phyloP scores from a whole-genome alignment of 2,113 vertebrate genomes.

The Leucoraja erinaceus region DNA sequence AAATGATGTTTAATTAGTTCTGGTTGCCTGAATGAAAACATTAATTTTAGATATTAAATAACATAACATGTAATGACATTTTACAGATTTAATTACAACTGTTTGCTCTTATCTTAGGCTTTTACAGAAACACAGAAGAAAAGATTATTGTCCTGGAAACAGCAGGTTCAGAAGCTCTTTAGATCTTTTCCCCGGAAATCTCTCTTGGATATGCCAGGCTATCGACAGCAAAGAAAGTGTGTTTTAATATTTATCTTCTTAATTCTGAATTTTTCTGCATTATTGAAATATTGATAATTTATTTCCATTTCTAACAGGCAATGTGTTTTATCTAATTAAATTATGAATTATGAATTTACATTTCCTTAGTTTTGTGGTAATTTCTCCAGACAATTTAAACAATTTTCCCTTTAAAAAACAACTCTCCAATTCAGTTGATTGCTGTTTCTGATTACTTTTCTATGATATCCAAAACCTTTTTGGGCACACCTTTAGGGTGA shows the following conservation, averaged over 20 bases:
- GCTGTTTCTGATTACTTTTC: not conserved
- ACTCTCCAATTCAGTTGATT: not conserved
- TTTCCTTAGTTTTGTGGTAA: not conserved
- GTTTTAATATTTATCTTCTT: conserved; percentile 28
- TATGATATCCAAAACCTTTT: not conserved
- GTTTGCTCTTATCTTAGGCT: conserved; percentile 62
- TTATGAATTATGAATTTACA: not conserved
- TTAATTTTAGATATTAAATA: not conserved
- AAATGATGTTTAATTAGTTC: not conserved
- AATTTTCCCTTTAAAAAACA: not conserved
- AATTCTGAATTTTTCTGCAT: not conserved
- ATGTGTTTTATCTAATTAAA: not conserved
- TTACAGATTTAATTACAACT: conserved; percentile 40
- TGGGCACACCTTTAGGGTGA: too few species aligned
- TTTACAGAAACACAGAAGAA: conserved; percentile 98
- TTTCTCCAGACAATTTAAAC: not conserved
- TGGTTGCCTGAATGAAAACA: conserved; percentile 10
- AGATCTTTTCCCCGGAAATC: conserved; percentile 96
- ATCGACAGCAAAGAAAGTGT: conserved; percentile 84
- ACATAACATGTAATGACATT: not conserved
- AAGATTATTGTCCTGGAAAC: conserved; percentile 98
- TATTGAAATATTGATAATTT: not conserved
- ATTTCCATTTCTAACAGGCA: not conserved
- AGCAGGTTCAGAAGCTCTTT: conserved; percentile 98
- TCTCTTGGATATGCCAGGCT: conserved; percentile 88